Evolutionary conservation across 2,888 invertebrate species (phyloP).

Genomic region (Hoplodrina blanda): DNA sequence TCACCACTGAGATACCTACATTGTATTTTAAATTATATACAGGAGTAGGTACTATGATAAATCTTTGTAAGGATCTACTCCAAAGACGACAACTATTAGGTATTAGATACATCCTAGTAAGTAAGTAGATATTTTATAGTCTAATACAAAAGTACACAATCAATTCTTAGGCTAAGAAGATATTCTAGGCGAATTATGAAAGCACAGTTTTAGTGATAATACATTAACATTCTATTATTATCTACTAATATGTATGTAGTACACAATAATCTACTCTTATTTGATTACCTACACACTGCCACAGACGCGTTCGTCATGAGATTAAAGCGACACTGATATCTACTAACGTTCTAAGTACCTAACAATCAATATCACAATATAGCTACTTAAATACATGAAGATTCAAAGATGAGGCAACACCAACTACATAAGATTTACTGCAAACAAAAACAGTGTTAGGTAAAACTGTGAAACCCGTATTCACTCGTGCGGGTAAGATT

Average conservation of each 20-base stretch:
- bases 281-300: constrained; percentile 57
- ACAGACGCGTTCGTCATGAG: constrained; percentile 55
- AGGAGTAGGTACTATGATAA: constrained; percentile 36
- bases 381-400: constrained; percentile 78
- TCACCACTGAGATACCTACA: constrained; percentile 78
- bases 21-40: constrained; percentile 53
- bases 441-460: constrained; percentile 55
- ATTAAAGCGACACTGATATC: constrained; percentile 71
- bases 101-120: constrained; percentile 45
- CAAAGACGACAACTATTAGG: constrained; percentile 63
- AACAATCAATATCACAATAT: constrained; percentile 87
- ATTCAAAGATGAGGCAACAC: constrained; percentile 78
- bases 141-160: constrained; percentile 71
- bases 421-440: constrained; percentile 71
- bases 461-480: constrained; percentile 56
- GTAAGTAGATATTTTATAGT: constrained; percentile 55
- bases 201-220: constrained; percentile 71
- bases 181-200: constrained; percentile 78
- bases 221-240: constrained; percentile 44
- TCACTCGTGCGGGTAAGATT: constrained; percentile 36
- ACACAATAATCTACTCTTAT: constrained; percentile 57
- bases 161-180: constrained; percentile 78
- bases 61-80: constrained; percentile 48
- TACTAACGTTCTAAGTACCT: constrained; percentile 74
- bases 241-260: constrained; percentile 39